phyloP scores from a whole-genome alignment of 2,113 vertebrate genomes.

The Colius striatus region DNA sequence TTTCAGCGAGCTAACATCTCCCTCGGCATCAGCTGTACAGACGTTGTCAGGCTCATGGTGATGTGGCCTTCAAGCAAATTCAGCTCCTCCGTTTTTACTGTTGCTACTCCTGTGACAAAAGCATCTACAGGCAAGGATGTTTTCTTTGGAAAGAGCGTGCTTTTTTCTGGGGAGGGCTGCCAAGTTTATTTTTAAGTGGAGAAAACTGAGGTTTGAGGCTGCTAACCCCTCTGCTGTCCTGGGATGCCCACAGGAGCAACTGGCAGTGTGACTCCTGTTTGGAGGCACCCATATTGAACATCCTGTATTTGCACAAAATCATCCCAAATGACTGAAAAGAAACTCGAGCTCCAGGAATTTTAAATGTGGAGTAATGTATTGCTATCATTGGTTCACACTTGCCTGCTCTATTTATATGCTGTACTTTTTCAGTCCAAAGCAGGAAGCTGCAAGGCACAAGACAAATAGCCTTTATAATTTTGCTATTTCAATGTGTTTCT shows the following conservation, averaged over 20 bases:
- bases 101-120: not conserved
- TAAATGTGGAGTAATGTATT: not conserved
- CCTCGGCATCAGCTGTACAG: rapidly evolving
- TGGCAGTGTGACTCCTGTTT: rapidly evolving
- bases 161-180: not conserved
- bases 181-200: slow-evolving; percentile 16
- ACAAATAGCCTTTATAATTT: slow-evolving; percentile 10
- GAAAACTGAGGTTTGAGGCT: slow-evolving; percentile 1
- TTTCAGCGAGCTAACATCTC: not conserved
- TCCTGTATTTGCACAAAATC: not conserved
- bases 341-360: not conserved
- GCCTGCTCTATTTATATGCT: not conserved
- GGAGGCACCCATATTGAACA: rapidly evolving
- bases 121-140: not conserved
- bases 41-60: rapidly evolving
- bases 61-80: not conserved
- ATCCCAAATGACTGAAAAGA: not conserved
- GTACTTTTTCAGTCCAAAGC: not conserved
- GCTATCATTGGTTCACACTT: not conserved
- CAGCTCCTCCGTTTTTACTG: not conserved
- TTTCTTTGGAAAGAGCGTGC: not conserved
- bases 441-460: slow-evolving; percentile 5
- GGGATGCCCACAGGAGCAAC: not conserved
- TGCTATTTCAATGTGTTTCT: not conserved
- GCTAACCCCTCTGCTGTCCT: not conserved